Base-by-base conservation (phyloP, 2,113 vertebrate genomes). In the Lamprotornis superbus region DNA sequence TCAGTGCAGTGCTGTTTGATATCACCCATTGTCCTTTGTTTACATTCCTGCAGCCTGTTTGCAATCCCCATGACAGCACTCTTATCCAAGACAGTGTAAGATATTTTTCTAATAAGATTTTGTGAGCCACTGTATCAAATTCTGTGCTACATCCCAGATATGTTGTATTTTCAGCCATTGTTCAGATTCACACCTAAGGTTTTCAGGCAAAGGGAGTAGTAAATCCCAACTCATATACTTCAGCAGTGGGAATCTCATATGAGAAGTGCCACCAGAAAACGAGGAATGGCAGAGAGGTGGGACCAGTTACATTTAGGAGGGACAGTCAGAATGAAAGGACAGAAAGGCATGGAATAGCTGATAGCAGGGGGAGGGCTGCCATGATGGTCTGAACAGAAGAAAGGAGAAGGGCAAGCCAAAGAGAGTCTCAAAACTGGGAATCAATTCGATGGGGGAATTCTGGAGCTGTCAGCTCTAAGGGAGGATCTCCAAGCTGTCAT, bases 71-170 rank as follows among this genome's bases (percentile, higher is more conserved):
- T 46, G 76, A 68, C 75, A 86, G 70, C 59, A 76, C 35, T 78
- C 39, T 77, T 49, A 59, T 47, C 63, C 68, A 94, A 90, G 79
- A 64, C 47, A 71, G 88, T 90, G 69, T 40, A 64, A 95, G 84
- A 75, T 84, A 92, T 87, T 96, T 95, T 93, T 90, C 76, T 90
- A 81, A 60, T 83, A 90, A 81, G 60, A 87, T 93, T 89, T 95
- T 84, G 28, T 88, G 56, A 96, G 47, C 40, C 52, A 59, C 56
- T 89, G 64, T 71, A 60, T 94, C 76, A 60, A 86, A 89, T 40
- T 22, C 16, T 73, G 1, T 47, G 42, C 46, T 53, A 33, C 44
- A 90, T 63, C 28, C 49, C 64, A 71, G 35, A 83, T 49, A 21
- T 5, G 39, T 27, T 64, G n/a, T 60, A 12, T 30, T 80, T 57